Evolutionary conservation across 2,797 vertebrate genomes (phyloP), one percentile per base, ranked within the genome.

Genomic region (Furcifer pardalis): DNA sequence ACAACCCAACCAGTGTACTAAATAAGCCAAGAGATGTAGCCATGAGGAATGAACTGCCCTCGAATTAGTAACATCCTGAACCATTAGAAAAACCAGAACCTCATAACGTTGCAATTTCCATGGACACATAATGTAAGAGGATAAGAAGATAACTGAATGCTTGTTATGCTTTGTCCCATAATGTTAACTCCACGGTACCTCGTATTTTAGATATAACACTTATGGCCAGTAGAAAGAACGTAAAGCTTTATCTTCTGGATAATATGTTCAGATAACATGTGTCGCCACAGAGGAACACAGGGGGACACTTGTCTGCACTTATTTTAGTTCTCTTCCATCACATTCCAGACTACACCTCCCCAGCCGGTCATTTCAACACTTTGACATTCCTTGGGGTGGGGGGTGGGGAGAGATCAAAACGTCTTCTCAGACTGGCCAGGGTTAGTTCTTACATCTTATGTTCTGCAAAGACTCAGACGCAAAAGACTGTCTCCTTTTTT

Each of bases 291-390:
- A 66, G 68, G 90, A 88, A 85, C 91, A 87, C 90, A 66, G 25
- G 88, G 93, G 90, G 89, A 91, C 83, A 65, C 88, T 92, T 92
- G 94, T 93, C 92, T 93, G 87, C 84, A 83, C 87, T 84, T 88
- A 85, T 92, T 94, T 93, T 82, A 49, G 85, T 89, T 85, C 91
- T 87, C 83, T 81, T 78, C 81, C 68, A 91, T 90, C 91, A 85
- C 87, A 88, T 84, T 83, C 88, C 89, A 91, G 86, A 78, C 88
- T 84, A 90, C 91, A 87, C 89, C 91, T 92, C 82, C n/a, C 84
- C 72, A 89, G 92, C 91, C 93, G 92, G 49, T 86, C 88, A 88
- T 94, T 91, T 93, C 92, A 90, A 88, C 86, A 68, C 88, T 77
- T 86, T 35, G 30, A 2, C 82, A 89, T 90, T 93, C 92, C 90